Base-by-base conservation (phyloP, 2,888 invertebrate genomes). In the Crossocerus cetratus region DNA sequence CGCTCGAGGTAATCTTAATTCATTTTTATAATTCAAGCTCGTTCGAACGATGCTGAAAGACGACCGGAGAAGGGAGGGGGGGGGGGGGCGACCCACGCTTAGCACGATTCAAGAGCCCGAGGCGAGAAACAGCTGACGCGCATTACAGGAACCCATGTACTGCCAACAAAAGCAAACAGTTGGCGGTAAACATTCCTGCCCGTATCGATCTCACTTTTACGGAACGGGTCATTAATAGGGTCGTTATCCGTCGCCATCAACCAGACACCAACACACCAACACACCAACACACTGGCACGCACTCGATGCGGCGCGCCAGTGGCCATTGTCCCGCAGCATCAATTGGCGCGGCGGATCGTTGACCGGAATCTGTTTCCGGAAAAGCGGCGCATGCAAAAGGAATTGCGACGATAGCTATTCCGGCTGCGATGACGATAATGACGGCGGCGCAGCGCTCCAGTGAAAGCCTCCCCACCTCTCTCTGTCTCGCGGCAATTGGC, bases 331-430 rank as follows among this genome's bases (percentile, higher is more conserved):
- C 68, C 69, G 23, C 57, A 65, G 65, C 70, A 76, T 76, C 73
- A 68, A 60, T 69, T 65, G 67, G 63, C 67, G 65, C 56, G 67
- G 65, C 56, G 67, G 65, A 65, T 77, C 73, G 66, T 74, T 74
- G 73, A 76, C 74, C 77, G 74, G 77, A 58, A 65, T 78, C 70
- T 72, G 72, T 74, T 78, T 78, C 78, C 78, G 78, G 78, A 78
- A 78, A 77, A 32, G 72, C 65, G 69, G 69, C n/a, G n/a, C 69
- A 67, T 22, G 74, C 76, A 63, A 73, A 68, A 58, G 65, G 60
- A 68, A 16, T 69, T 72, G 42, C 67, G 57, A 54, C 59, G 76
- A 65, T 56, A 61, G 63, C 63, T 61, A 59, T 56, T 64, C 55
- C 59, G 42, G 14, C 42, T 23, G 13, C 5, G 49, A 49, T 49